Conservation (phyloP, 2,113 vertebrate species). For the Dipodomys ordii region DNA sequence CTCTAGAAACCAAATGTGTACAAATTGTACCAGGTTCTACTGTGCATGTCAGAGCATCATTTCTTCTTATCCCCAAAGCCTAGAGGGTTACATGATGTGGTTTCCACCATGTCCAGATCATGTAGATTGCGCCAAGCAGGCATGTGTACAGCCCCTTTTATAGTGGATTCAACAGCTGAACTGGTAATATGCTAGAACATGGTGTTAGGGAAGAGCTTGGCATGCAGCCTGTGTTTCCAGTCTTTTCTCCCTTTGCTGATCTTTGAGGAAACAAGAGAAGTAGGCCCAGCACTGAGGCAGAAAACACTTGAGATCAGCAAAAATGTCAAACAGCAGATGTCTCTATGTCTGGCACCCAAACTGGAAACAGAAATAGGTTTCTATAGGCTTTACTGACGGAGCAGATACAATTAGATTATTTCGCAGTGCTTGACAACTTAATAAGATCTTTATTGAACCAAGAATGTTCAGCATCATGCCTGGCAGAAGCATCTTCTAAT, state of each 20-base stretch:
- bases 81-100: not conserved
- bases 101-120: constrained; percentile 7
- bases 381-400: not conserved
- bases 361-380: constrained; percentile 29
- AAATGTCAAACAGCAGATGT: constrained; percentile 1
- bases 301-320: constrained; percentile 65
- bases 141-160: constrained; percentile 66
- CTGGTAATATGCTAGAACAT: constrained; percentile 62
- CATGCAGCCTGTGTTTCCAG: constrained; percentile 78
- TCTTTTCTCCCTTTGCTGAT: constrained; percentile 61
- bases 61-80: not conserved
- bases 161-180: constrained; percentile 72
- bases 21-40: not conserved
- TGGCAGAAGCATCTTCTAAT: not conserved
- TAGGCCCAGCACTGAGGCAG: constrained; percentile 15
- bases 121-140: constrained; percentile 43
- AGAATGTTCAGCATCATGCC: not conserved
- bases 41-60: not conserved
- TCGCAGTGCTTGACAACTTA: not conserved
- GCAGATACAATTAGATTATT: not conserved
- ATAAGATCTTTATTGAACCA: not conserved
- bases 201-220: constrained; percentile 77
- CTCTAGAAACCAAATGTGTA: constrained; percentile 57
- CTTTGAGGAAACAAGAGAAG: constrained; percentile 71
- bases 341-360: constrained; percentile 1